A percentile compares a stretch with the other conserved stretches of the same genome.
phyloP scores from a whole-genome alignment of 2,113 vertebrate species.

The Rhinopomastus cyanomelas region DNA sequence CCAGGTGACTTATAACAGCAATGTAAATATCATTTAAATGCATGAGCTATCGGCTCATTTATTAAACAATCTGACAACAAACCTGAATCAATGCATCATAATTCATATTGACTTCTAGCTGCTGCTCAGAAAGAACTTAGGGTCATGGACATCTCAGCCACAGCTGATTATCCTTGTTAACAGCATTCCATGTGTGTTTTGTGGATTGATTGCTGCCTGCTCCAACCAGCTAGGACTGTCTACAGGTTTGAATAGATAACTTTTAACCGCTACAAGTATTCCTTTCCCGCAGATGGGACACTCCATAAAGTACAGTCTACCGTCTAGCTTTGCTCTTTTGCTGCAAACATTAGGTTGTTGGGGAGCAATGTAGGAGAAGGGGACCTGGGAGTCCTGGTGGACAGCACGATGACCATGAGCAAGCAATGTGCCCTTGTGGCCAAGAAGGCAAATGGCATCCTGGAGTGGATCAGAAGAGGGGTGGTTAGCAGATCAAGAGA shows the following conservation, averaged over 20 bases:
- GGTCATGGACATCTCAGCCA: background rate
- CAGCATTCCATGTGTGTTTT: background rate
- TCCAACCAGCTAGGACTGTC: background rate
- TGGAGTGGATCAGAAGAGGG: too few species aligned
- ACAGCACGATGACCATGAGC: too few species aligned
- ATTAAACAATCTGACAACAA: background rate
- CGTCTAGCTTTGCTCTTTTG: background rate
- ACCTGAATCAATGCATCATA: background rate
- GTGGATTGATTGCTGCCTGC: background rate
- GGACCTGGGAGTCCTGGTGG: too few species aligned
- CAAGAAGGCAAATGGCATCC: too few species aligned
- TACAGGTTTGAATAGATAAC: background rate
- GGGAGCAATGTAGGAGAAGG: too few species aligned
- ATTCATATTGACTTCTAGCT: background rate
- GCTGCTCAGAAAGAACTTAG: background rate
- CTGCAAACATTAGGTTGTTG: too few species aligned
- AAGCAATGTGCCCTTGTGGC: too few species aligned
- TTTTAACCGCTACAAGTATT: background rate
- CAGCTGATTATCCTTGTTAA: background rate
- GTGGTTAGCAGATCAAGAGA: too few species aligned
- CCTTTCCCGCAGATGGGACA: background rate
- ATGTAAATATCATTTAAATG: background rate
- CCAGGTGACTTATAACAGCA: background rate
- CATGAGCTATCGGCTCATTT: background rate
- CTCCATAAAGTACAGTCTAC: background rate